A percentile compares a stretch with the other conserved stretches of the same genome.
These are phyloP conservation scores for Latrodectus geometricus DNA, from an alignment of 1,140 invertebrate species.

Conservation along the genomic window DNA sequence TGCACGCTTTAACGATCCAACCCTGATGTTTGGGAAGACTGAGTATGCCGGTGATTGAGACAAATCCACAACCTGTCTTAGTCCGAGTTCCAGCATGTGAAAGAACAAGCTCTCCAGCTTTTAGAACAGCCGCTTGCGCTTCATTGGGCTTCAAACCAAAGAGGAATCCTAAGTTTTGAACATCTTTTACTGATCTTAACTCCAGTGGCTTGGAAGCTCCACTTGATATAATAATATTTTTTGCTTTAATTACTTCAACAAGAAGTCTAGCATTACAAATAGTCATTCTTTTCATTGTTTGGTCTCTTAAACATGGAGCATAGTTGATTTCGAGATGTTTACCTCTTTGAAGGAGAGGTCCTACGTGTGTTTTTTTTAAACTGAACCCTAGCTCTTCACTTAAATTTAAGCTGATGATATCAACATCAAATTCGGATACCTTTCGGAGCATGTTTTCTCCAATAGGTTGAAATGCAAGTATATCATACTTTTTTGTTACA, in stretches of 20 bases:
- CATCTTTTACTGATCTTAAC: slow-evolving; percentile 60
- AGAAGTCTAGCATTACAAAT: slow-evolving; percentile 47
- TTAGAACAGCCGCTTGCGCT: slow-evolving; percentile 38
- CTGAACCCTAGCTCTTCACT: slow-evolving; percentile 13
- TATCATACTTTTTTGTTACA: slow-evolving; percentile 61
- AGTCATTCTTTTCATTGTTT: slow-evolving; percentile 12
- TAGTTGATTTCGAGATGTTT: slow-evolving; percentile 62
- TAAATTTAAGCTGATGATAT: slow-evolving; percentile 59
- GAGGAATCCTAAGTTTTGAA: slow-evolving; percentile 56
- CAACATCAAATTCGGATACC: slow-evolving; percentile 52
- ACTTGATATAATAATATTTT: slow-evolving; percentile 62
- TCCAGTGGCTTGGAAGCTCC: slow-evolving; percentile 49
- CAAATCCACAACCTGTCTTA: slow-evolving; percentile 51
- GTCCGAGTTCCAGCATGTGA: slow-evolving; percentile 22
- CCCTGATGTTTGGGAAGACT: slow-evolving; percentile 40
- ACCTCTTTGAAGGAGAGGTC: slow-evolving; percentile 17
- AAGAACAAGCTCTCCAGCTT: slow-evolving; percentile 17
- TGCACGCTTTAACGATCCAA: slow-evolving; percentile 41
- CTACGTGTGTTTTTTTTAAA: slow-evolving; percentile 49
- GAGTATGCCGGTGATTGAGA: slow-evolving; percentile 3
- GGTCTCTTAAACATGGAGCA: slow-evolving; percentile 52
- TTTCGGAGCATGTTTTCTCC: slow-evolving; percentile 43
- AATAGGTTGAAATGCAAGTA: slow-evolving; percentile 60
- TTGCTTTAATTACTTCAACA: slow-evolving; percentile 49
- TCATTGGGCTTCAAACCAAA: slow-evolving; percentile 58